Percentiles rank a stretch among this genome's conserved stretches.
Conservation (phyloP, 2,888 invertebrate species). For the Agelastica alni region DNA sequence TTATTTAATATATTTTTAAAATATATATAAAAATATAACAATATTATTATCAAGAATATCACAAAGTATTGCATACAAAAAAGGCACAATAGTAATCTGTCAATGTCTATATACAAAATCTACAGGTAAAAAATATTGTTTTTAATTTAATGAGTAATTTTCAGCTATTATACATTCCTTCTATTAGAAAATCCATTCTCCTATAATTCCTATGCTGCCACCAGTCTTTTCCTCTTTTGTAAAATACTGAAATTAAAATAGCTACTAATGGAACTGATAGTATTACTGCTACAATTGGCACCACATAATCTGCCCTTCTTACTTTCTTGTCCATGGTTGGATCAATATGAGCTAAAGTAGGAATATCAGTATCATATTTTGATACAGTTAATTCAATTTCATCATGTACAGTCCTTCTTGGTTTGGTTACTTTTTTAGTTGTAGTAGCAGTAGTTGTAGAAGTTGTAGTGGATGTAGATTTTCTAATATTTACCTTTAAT, state of each 20-base stretch:
- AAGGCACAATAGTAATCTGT: constrained; percentile 16
- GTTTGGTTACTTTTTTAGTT: constrained; percentile 13
- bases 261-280: constrained; percentile 76
- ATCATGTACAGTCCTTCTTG: constrained; percentile 15
- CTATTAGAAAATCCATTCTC: constrained; percentile 85
- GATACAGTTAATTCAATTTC: constrained; percentile 1
- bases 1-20: too few relatives aligned
- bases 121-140: neutral
- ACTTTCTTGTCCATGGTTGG: constrained; percentile 32
- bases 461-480: neutral
- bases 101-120: constrained; percentile 9
- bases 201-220: constrained; percentile 86
- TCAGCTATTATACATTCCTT: constrained; percentile 87
- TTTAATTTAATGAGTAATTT: constrained; percentile 1
- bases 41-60: constrained; percentile 41
- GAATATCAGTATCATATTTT: constrained; percentile 2
- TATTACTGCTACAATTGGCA: constrained; percentile 75
- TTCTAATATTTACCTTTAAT: neutral
- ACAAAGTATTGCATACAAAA: constrained; percentile 39
- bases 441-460: neutral
- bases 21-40: constrained; percentile 34
- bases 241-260: constrained; percentile 67
- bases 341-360: constrained; percentile 15
- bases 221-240: constrained; percentile 76
- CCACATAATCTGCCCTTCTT: constrained; percentile 65